Evolutionary conservation across 2,888 invertebrate species (phyloP).

Genomic region (Spodoptera picta): DNA sequence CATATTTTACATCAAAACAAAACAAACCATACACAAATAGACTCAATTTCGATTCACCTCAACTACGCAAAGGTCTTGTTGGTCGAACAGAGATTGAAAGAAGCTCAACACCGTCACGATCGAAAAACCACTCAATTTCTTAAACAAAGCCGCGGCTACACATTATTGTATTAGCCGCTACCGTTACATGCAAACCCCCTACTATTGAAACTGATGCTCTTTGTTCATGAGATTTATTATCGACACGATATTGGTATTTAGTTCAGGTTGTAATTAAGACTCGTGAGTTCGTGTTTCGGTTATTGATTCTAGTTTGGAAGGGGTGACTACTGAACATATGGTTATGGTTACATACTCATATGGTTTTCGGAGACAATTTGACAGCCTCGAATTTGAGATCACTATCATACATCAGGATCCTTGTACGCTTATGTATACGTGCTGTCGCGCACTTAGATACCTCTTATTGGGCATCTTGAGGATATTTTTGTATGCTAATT

Average conservation of each 20-base stretch:
- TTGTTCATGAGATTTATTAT: constrained; percentile 22
- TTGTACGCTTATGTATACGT: too few relatives aligned
- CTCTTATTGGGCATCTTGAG: too few relatives aligned
- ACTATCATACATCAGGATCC: too few relatives aligned
- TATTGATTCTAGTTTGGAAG: too few relatives aligned
- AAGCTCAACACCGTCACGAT: constrained; percentile 80
- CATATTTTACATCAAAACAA: constrained; percentile 54
- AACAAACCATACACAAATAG: constrained; percentile 54
- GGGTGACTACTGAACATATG: too few relatives aligned
- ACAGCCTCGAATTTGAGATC: too few relatives aligned
- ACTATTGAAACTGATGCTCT: constrained; percentile 56
- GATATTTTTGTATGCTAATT: too few relatives aligned
- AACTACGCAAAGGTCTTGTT: constrained; percentile 63
- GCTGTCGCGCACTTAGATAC: too few relatives aligned
- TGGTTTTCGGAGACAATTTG: too few relatives aligned
- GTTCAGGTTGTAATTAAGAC: constrained; percentile 26
- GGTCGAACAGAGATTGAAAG: constrained; percentile 62
- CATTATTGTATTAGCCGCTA: constrained; percentile 82
- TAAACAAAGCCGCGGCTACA: constrained; percentile 83
- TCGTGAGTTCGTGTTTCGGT: too few relatives aligned
- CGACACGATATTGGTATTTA: constrained; percentile 27
- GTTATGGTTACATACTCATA: too few relatives aligned
- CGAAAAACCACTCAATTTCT: constrained; percentile 82
- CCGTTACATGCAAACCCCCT: constrained; percentile 77
- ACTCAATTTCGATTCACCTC: constrained; percentile 56